Percentiles rank a stretch among this genome's conserved stretches.
Conservation (phyloP, 2,888 invertebrate species). For the Nomada flava region DNA sequence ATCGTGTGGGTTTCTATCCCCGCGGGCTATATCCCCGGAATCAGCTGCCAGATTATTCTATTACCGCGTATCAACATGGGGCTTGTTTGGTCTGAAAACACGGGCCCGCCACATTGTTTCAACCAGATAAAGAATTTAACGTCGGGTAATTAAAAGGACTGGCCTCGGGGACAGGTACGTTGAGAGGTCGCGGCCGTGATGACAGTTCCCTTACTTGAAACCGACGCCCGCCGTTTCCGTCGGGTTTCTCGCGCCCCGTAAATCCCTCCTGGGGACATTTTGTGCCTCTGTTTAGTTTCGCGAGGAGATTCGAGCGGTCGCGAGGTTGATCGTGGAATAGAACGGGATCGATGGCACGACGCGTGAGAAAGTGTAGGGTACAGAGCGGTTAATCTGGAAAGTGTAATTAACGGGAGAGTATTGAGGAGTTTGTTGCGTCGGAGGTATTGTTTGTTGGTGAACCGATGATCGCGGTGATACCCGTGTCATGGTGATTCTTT, state of each 20-base stretch:
- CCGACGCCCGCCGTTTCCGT: slow-evolving; percentile 41
- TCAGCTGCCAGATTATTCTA: slow-evolving; percentile 89
- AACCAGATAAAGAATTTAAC: slow-evolving; percentile 89
- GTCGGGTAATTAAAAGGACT: slow-evolving; percentile 87
- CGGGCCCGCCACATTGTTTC: slow-evolving; percentile 86
- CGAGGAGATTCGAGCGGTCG: background rate
- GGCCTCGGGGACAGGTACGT: slow-evolving; percentile 59
- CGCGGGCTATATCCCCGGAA: slow-evolving; percentile 84
- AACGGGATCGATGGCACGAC: background rate
- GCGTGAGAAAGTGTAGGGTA: too few species aligned
- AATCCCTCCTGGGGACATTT: slow-evolving; percentile 69
- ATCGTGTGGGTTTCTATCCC: slow-evolving; percentile 82
- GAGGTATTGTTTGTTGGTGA: background rate
- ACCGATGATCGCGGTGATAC: too few species aligned
- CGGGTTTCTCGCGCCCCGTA: slow-evolving; percentile 58
- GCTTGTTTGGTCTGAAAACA: slow-evolving; percentile 89
- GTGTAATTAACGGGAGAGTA: background rate
- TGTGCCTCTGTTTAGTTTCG: slow-evolving; percentile 43
- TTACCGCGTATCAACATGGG: slow-evolving; percentile 89
- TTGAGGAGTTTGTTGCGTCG: background rate
- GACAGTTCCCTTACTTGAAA: slow-evolving; percentile 37
- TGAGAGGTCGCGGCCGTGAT: slow-evolving; percentile 21
- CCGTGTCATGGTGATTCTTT: too few species aligned
- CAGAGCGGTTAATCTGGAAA: background rate
- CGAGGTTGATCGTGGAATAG: background rate